Conservation (phyloP, 2,797 vertebrate genomes). For the Peromyscus melanophrys region DNA sequence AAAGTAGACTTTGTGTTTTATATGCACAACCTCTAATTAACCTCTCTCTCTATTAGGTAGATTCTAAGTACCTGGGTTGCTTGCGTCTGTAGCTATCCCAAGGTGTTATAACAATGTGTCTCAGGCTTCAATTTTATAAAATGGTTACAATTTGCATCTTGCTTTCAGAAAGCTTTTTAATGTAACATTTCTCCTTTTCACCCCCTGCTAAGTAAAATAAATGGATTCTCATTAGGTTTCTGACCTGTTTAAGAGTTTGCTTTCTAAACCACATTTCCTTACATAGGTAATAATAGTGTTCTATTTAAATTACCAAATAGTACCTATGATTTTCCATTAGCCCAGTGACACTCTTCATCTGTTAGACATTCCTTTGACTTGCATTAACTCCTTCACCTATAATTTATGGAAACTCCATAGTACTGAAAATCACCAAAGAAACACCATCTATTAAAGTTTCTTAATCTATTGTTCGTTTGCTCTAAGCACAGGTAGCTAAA, state of each 20-base stretch:
- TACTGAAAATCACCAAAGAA: slow-evolving; percentile 37
- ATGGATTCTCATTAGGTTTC: slow-evolving; percentile 79
- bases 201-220: slow-evolving; percentile 80
- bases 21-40: slow-evolving; percentile 78
- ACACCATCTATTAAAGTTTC: slow-evolving; percentile 30
- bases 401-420: slow-evolving; percentile 1
- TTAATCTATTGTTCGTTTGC: slow-evolving; percentile 48
- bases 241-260: slow-evolving; percentile 77
- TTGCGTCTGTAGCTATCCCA: slow-evolving; percentile 33
- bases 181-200: slow-evolving; percentile 72
- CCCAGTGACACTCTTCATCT: slow-evolving; percentile 53
- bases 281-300: slow-evolving; percentile 72
- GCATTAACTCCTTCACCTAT: slow-evolving; percentile 65
- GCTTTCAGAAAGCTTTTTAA: slow-evolving; percentile 79
- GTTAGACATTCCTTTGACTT: slow-evolving; percentile 29
- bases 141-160: slow-evolving; percentile 75
- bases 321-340: slow-evolving; percentile 73
- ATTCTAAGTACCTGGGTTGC: slow-evolving; percentile 53
- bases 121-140: slow-evolving; percentile 74
- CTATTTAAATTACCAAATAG: slow-evolving; percentile 74
- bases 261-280: slow-evolving; percentile 74
- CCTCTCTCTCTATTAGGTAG: slow-evolving; percentile 48
- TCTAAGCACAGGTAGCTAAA: not conserved
- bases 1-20: slow-evolving; percentile 81
- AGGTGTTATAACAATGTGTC: slow-evolving; percentile 66